A percentile compares a stretch with the other conserved stretches of the same genome.
Evolutionary conservation across 2,888 invertebrate genomes (phyloP).

Genomic region (Eupithecia pulchellata): DNA sequence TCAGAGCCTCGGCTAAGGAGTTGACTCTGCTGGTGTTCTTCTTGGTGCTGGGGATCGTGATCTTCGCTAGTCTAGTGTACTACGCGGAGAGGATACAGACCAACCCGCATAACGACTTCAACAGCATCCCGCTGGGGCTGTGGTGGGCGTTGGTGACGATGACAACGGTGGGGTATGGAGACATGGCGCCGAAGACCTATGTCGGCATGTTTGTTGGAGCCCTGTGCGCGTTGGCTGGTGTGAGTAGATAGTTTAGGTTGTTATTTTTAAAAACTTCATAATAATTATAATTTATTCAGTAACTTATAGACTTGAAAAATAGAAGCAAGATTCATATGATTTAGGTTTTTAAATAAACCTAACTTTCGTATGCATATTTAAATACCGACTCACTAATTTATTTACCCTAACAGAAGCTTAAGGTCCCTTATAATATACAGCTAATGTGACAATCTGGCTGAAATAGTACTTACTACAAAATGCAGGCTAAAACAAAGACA

Average conservation of each 20-base stretch:
- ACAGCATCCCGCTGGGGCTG: conserved; percentile 97
- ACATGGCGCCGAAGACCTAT: conserved; percentile 99
- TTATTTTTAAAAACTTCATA: neutral
- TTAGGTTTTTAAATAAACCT: neutral
- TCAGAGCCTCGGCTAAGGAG: conserved; percentile 98
- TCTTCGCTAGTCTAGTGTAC: conserved; percentile 99
- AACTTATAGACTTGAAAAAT: neutral
- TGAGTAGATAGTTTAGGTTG: conserved; percentile 73
- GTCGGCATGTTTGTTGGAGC: conserved; percentile 99
- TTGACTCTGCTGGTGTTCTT: conserved; percentile 98
- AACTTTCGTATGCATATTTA: neutral
- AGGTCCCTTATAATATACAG: no score
- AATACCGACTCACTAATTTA: neutral
- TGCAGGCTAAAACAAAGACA: neutral
- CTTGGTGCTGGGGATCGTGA: conserved; percentile 98
- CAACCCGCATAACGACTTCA: conserved; percentile 98
- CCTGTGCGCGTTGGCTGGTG: conserved; percentile 98
- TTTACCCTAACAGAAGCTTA: no score
- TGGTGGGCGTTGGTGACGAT: conserved; percentile 99
- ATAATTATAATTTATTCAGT: neutral
- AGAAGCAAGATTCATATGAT: neutral
- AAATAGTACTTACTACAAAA: no score
- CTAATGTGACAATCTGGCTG: neutral
- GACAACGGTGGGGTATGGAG: conserved; percentile 99
- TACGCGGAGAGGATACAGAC: conserved; percentile 98